Evolutionary conservation across 2,113 vertebrate genomes (phyloP).

Genomic region (Odontophorus gujanensis): DNA sequence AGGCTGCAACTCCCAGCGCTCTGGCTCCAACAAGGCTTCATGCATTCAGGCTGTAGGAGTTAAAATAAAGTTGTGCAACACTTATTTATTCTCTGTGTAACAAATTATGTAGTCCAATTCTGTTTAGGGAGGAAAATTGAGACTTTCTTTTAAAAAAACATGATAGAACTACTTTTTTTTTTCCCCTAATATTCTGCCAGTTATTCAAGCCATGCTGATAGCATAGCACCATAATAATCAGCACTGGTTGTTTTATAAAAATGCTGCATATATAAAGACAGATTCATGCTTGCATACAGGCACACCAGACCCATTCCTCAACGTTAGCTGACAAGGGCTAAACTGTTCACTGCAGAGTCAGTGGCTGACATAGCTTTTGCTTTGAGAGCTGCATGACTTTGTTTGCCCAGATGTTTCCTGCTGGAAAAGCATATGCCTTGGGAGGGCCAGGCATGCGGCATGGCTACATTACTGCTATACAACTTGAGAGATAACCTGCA

Average conservation of each 20-base stretch:
- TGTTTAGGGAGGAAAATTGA: not conserved
- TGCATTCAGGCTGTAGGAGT: not conserved
- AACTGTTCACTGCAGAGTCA: not conserved
- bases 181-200: not conserved
- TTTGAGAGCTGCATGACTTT: not conserved
- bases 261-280: not conserved
- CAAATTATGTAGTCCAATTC: not conserved
- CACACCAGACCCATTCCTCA: not conserved
- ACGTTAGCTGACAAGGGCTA: not conserved
- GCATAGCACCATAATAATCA: not conserved
- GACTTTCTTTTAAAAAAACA: not conserved
- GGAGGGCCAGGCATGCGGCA: not conserved
- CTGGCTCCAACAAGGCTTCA: constrained; percentile 37
- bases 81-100: not conserved
- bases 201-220: not conserved
- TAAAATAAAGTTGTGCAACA: not conserved
- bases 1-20: constrained; percentile 64
- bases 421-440: not conserved
- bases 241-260: not conserved
- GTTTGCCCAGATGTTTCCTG: constrained; percentile 36
- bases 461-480: not conserved
- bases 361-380: not conserved
- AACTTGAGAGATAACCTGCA: not conserved
- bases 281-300: not conserved
- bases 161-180: not conserved